phyloP scores from a whole-genome alignment of 2,888 invertebrate species.

The Hypolimnas misippus region DNA sequence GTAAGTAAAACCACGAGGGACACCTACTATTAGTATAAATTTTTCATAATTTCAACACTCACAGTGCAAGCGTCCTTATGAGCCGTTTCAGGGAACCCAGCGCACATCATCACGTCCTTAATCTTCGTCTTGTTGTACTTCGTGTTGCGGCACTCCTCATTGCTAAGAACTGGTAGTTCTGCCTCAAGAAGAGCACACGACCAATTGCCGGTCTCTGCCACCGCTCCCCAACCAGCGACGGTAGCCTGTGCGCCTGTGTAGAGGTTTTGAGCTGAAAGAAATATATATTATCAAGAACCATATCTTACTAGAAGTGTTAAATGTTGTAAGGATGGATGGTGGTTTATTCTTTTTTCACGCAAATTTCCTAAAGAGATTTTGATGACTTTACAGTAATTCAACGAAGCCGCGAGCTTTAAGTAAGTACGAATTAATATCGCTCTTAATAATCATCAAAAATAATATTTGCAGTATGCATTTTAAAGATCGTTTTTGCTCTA shows the following conservation, averaged over 20 bases:
- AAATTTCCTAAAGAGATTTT: too few species aligned
- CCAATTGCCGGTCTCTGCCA: conserved; percentile 92
- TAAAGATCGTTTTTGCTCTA: too few species aligned
- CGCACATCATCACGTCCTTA: conserved; percentile 94
- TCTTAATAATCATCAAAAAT: too few species aligned
- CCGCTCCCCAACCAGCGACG: conserved; percentile 94
- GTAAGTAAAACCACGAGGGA: too few species aligned
- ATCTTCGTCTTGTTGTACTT: conserved; percentile 93
- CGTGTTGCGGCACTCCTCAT: conserved; percentile 88
- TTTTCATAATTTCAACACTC: too few species aligned
- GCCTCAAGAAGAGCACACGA: conserved; percentile 93
- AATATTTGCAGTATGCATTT: too few species aligned
- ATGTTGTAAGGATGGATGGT: too few species aligned
- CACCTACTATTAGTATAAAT: too few species aligned
- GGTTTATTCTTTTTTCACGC: too few species aligned
- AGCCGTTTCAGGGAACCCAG: conserved; percentile 89
- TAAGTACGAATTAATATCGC: too few species aligned
- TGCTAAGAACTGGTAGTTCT: conserved; percentile 87
- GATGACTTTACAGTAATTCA: too few species aligned
- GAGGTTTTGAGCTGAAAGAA: conserved; percentile 77
- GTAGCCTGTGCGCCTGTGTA: conserved; percentile 88
- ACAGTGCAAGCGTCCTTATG: conserved; percentile 93
- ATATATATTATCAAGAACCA: conserved; percentile 19
- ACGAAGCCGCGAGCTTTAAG: too few species aligned
- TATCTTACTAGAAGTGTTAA: background rate